These are phyloP conservation scores for Ectobius pallidus DNA, from an alignment of 2,888 invertebrate genomes.

Conservation along the genomic window DNA sequence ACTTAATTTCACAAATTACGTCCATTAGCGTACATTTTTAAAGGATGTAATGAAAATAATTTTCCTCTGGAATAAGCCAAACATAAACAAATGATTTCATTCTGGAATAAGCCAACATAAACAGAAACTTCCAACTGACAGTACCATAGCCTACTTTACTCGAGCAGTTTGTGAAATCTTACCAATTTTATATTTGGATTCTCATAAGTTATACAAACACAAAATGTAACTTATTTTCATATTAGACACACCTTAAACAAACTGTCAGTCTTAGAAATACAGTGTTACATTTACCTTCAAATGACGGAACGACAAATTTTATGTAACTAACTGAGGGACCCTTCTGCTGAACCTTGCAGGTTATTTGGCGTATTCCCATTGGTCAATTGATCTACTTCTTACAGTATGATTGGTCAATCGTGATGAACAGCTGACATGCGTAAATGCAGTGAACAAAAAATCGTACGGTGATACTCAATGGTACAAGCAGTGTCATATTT, in stretches of 20 bases:
- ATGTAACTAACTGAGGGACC: not conserved
- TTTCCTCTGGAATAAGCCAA: too few relatives aligned
- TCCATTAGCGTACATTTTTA: too few relatives aligned
- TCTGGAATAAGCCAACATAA: too few relatives aligned
- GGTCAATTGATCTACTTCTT: slow-evolving; percentile 20
- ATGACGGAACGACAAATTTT: not conserved
- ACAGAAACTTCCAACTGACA: too few relatives aligned
- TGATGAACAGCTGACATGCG: slow-evolving; percentile 9
- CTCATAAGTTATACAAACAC: not conserved
- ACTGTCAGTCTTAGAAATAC: not conserved
- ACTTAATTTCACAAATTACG: too few relatives aligned
- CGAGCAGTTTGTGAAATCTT: not conserved
- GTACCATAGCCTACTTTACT: not conserved
- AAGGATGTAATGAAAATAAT: too few relatives aligned
- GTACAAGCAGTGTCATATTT: too few relatives aligned
- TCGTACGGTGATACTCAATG: too few relatives aligned
- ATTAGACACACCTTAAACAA: not conserved
- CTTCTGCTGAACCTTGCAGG: not conserved
- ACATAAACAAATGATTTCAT: too few relatives aligned
- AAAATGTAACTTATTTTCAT: not conserved
- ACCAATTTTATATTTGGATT: not conserved
- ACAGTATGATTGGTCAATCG: slow-evolving; percentile 22
- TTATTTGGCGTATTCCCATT: slow-evolving; percentile 38
- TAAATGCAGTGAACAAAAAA: not conserved
- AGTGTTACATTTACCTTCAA: not conserved